These are phyloP conservation scores for Danionella dracula DNA, from an alignment of 2,797 vertebrate genomes.

Conservation along the genomic window DNA sequence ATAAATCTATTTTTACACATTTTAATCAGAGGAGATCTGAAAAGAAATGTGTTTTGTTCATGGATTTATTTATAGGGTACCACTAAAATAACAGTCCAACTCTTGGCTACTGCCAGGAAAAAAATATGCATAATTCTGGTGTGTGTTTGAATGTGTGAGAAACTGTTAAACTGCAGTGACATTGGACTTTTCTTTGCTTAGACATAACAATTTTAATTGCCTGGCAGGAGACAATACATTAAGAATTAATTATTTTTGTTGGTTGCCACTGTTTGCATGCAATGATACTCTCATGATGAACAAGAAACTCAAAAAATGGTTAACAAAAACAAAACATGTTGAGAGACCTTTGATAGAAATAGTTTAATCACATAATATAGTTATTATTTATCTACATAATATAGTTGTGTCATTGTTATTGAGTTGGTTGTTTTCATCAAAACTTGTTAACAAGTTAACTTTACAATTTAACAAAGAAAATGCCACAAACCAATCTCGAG, in stretches of 20 bases:
- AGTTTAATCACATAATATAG: too few species aligned
- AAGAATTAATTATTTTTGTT: constrained; percentile 51
- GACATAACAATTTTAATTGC: constrained; percentile 34
- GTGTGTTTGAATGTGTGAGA: constrained; percentile 11
- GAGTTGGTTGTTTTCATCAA: constrained; percentile 22
- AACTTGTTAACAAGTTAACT: too few species aligned
- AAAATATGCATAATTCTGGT: neutral
- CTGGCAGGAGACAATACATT: constrained; percentile 43
- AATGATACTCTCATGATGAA: constrained; percentile 15
- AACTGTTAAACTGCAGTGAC: constrained; percentile 14
- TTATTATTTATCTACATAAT: constrained; percentile 2
- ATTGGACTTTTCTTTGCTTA: constrained; percentile 24
- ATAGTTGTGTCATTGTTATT: constrained; percentile 29
- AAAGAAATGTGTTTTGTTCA: constrained; percentile 1
- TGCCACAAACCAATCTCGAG: neutral
- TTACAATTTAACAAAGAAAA: neutral
- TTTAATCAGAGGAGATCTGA: constrained; percentile 22
- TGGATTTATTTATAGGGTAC: neutral
- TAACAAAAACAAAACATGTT: neutral
- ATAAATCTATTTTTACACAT: neutral
- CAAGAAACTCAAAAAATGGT: too few species aligned
- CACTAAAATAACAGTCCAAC: neutral
- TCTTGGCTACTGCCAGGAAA: neutral
- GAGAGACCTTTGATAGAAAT: constrained; percentile 32
- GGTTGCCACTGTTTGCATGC: constrained; percentile 40